Conservation (phyloP, 1,140 invertebrate species). For the Semibalanus balanoides region DNA sequence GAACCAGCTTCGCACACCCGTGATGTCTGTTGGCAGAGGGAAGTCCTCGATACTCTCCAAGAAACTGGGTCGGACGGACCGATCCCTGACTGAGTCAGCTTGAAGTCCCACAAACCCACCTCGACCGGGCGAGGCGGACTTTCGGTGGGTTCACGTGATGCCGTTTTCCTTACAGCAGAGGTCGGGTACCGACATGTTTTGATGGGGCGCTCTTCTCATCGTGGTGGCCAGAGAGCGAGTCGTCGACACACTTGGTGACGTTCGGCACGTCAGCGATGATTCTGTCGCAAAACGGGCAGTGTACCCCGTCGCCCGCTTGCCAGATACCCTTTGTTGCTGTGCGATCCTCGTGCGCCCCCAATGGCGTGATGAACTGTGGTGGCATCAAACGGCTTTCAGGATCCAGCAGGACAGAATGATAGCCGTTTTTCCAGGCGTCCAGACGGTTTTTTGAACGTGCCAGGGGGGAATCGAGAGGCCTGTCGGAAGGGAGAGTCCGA, state of each 20-base stretch:
- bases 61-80: neutral
- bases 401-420: constrained; percentile 8
- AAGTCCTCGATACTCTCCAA: neutral
- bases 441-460: constrained; percentile 4
- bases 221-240: neutral
- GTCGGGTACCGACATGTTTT: neutral
- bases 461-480: neutral
- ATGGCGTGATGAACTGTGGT: constrained; percentile 4
- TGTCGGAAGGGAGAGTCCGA: constrained; percentile 6
- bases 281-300: neutral
- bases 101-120: neutral
- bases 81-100: neutral
- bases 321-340: neutral
- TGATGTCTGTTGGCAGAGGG: neutral
- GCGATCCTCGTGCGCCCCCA: neutral
- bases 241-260: neutral
- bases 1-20: neutral
- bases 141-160: neutral
- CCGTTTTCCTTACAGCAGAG: neutral
- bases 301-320: neutral
- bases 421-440: constrained; percentile 12
- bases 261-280: neutral
- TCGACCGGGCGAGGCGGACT: neutral
- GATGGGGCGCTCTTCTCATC: neutral
- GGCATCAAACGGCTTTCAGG: neutral